Percentiles rank a stretch among this genome's conserved stretches.
phyloP scores from a whole-genome alignment of 2,888 invertebrate genomes.

The Idaea aversata region DNA sequence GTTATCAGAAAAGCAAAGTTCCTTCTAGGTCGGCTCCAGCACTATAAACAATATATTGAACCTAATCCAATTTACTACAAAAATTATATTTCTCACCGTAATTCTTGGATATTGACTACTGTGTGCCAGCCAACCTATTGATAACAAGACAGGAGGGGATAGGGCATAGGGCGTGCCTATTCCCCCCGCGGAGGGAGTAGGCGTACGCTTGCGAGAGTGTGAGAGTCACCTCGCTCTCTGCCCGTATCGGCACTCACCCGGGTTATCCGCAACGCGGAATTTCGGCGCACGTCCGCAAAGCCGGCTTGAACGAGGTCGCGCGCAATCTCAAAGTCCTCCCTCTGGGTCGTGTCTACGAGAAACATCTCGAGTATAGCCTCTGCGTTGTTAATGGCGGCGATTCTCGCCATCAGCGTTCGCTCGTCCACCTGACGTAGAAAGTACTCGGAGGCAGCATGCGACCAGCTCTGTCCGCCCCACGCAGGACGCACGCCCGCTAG shows the following conservation, averaged over 20 bases:
- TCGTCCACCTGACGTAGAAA: not conserved
- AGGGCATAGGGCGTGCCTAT: too few relatives aligned
- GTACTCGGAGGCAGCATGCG: not conserved
- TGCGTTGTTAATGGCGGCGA: not conserved
- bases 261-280: not conserved
- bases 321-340: constrained; percentile 44
- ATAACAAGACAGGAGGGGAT: too few relatives aligned
- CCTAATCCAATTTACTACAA: too few relatives aligned
- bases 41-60: too few relatives aligned
- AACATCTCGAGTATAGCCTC: not conserved
- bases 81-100: too few relatives aligned
- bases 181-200: constrained; percentile 46
- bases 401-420: not conserved
- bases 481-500: not conserved
- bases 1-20: not conserved
- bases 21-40: constrained; percentile 9
- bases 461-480: not conserved
- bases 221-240: not conserved
- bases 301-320: constrained; percentile 38
- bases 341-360: constrained; percentile 43
- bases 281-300: not conserved
- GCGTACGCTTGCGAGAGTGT: constrained; percentile 47
- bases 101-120: too few relatives aligned
- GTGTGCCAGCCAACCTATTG: too few relatives aligned
- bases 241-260: not conserved